Evolutionary conservation across 1,140 invertebrate genomes (phyloP), one percentile per base, ranked within the genome.

Genomic region (Dreissena polymorpha): DNA sequence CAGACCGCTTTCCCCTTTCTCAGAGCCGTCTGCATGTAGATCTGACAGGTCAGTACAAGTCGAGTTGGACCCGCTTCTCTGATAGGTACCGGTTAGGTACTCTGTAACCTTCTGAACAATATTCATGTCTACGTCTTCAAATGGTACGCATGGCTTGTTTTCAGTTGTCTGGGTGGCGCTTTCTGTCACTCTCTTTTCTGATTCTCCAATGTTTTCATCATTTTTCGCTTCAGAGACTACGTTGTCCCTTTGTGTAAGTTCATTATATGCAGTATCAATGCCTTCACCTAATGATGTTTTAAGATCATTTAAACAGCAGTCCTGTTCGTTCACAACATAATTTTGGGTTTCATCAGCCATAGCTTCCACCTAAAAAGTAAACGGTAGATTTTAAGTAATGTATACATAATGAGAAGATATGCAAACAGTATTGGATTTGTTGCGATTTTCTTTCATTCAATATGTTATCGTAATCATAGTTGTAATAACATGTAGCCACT

Each of bases 11-110:
- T 72, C 69, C n/a, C 69, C 60, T 51, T 82, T 82, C 13, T 82
- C 63, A 14, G 71, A 74, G 12, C 65, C 65, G 0, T 80, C 77
- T 23, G 53, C 67, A 50, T 60, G 77, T 5, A 57, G 68, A 21
- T 82, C 79, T 50, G 79, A 82, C 8, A 73, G 18, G 18, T 82
- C 79, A 23, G 71, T 82, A 39, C 79, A 82, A 0, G 78, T 81
- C 18, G 67, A 71, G 49, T 39, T 82, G 53, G 79, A 29, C 0
- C 71, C 57, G 55, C 79, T 82, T 18, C 71, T 29, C 14, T 69
- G 60, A 29, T 39, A 27, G 21, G 63, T 63, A 50, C 68, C 21
- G 16, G 60, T 55, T 18, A 82, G 50, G 72, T 82, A 82, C 18
- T 82, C 79, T 18, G 71, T 70, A 0, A 82, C 79, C 57, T 82